These are phyloP conservation scores for Percopsis transmontana DNA, from an alignment of 2,113 vertebrate species.

Conservation along the genomic window DNA sequence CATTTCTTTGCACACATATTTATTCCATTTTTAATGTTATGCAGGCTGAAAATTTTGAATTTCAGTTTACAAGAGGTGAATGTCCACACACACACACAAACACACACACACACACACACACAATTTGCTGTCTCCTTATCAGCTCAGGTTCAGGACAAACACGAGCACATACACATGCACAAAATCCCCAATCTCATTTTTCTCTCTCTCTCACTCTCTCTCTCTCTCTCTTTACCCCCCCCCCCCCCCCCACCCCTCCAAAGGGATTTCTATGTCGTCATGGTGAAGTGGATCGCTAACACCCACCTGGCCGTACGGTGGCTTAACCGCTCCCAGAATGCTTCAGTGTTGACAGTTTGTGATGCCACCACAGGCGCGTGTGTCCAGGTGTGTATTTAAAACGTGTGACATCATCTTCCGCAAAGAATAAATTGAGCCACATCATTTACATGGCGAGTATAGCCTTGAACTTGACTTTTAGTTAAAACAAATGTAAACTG, in stretches of 20 bases:
- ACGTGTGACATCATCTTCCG: too few species aligned
- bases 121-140: constrained; percentile 91
- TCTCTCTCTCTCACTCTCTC: not conserved
- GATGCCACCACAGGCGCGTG: constrained; percentile 89
- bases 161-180: not conserved
- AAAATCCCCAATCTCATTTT: not conserved
- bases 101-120: constrained; percentile 81
- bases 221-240: not conserved
- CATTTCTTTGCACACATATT: not conserved
- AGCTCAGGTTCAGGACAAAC: constrained; percentile 55
- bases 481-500: too few species aligned
- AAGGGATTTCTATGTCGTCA: constrained; percentile 93
- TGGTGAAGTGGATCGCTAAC: constrained; percentile 95
- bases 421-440: too few species aligned
- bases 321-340: constrained; percentile 91
- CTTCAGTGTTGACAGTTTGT: constrained; percentile 90
- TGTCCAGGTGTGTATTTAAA: constrained; percentile 57
- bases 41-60: not conserved
- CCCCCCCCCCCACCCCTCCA: not conserved
- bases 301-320: constrained; percentile 92
- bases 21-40: not conserved
- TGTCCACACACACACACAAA: too few species aligned
- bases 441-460: too few species aligned
- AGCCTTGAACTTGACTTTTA: too few species aligned
- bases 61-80: too few species aligned